Evolutionary conservation across 1,140 invertebrate genomes (phyloP).

Genomic region (Globodera ellingtonae): DNA sequence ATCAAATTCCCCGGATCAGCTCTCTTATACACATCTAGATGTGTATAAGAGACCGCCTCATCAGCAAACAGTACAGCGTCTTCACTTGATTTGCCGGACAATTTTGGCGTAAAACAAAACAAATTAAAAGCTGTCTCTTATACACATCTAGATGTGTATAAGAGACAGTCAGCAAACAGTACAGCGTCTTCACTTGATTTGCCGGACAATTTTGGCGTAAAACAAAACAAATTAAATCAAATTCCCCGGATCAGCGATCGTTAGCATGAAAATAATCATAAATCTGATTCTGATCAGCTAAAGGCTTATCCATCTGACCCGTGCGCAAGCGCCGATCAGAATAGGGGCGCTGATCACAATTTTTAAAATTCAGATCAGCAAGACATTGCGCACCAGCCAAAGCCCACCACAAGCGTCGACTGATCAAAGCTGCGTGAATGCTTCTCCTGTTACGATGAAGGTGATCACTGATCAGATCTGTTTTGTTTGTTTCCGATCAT

Average conservation of each 20-base stretch:
- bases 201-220: not conserved
- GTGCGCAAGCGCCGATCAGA: not conserved
- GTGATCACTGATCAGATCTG: too few species aligned
- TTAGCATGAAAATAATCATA: not conserved
- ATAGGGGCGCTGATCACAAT: not conserved
- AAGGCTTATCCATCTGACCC: not conserved
- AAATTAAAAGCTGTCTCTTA: too few species aligned
- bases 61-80: too few species aligned
- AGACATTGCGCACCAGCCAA: not conserved
- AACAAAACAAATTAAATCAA: constrained; percentile 9
- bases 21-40: too few species aligned
- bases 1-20: not conserved
- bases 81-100: too few species aligned
- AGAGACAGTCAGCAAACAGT: not conserved
- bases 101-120: too few species aligned
- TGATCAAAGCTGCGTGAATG: not conserved
- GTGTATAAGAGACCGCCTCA: too few species aligned
- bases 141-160: too few species aligned
- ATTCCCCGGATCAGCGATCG: not conserved
- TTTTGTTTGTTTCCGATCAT: too few species aligned
- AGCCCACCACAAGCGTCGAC: not conserved
- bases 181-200: not conserved
- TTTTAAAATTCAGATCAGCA: not conserved
- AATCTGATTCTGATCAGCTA: not conserved
- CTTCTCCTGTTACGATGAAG: not conserved